Evolutionary conservation across 2,113 vertebrate species (phyloP), one percentile per base, ranked within the genome.

Genomic region (Menidia beryllina): DNA sequence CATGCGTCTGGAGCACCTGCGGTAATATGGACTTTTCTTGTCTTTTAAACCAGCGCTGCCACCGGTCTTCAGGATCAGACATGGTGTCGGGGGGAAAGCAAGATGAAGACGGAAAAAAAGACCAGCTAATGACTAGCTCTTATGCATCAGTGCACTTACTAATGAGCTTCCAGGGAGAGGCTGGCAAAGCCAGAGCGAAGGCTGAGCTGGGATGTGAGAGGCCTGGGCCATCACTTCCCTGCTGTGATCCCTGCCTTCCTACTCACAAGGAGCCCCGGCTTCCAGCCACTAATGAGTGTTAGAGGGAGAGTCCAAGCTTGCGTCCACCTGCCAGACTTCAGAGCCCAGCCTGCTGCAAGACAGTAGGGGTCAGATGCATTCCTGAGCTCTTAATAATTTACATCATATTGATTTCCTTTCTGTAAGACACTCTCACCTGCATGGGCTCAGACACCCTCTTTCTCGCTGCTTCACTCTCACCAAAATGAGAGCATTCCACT

Each of bases 111-210:
- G 56, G 95, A 84, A 86, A 87, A 88, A 90, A 96, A 95, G 95
- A 94, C 94, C 94, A 96, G 95, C 96, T 97, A 98, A 99, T 98
- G 96, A 98, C 96, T 96, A 97, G 96, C 96, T 98, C 96, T 98
- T 98, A 98, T 98, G 98, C 97, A 98, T 98, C 97, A 96, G 94
- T 97, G 96, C 95, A 94, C 95, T 95, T 98, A 96, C 98, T 99
- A 99, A 99, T 98, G 98, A 99, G 97, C 98, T 98, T 97, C 96
- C 96, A 97, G 96, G 96, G 94, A 97, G 94, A 96, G 95, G 95
- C 95, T 96, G 96, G 96, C 94, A 94, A 94, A 96, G 95, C 94
- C 95, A 91, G 95, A 94, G 94, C 94, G 93, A 93, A 96, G 95
- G 95, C 95, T 95, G 95, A 95, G 93, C 93, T 90, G 94, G 95